Evolutionary conservation across 2,797 vertebrate genomes (phyloP), one percentile per base, ranked within the genome.

Genomic region (Poeciliopsis presidionis): DNA sequence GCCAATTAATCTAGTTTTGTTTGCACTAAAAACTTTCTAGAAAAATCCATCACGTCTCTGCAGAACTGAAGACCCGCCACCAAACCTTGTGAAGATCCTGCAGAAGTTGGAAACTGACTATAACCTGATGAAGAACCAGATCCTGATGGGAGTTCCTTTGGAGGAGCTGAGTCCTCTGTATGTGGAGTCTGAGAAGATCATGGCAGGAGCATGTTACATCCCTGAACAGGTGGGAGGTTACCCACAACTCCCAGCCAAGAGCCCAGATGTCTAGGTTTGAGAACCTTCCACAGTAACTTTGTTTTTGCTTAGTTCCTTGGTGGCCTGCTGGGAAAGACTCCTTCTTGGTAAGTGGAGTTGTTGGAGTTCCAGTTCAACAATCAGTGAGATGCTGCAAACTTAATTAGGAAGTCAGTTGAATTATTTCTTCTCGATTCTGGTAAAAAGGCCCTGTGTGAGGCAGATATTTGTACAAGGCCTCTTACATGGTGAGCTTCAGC

Each of bases 31-130:
- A 30, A 2, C 28, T 61, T 61, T 22, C 41, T 43, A 0, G 39
- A 0, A 20, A 39, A 4, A 57, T n/a, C 49, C 7, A 4, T 33
- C 5, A 16, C 7, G 1, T 45, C 36, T 75, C 47, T 87, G 43
- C 36, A 95, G 95, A 36, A 30, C 43, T 0, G 36, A 75, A 20
- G 72, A 61, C 2, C 79, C 79, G 43, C 85, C 92, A 49, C 80
- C 75, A 63, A 74, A 76, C 22, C 13, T 95, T 6, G 1, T 16
- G 0, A 47, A 65, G 39, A 87, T 87, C 69, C 81, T 95, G 18
- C 86, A 92, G 18, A 86, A 82, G 25, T 87, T 96, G 65, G 90
- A 95, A 12, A 75, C 65, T 11, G 87, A 93, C 74, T 95, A 91
- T 70, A 71, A 73, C 5, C 72, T 88, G 53, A 93, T 94, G 92